A percentile compares a stretch with the other conserved stretches of the same genome.
These are phyloP conservation scores for Pachydiplax longipennis DNA, from an alignment of 2,888 invertebrate genomes.

Conservation along the genomic window DNA sequence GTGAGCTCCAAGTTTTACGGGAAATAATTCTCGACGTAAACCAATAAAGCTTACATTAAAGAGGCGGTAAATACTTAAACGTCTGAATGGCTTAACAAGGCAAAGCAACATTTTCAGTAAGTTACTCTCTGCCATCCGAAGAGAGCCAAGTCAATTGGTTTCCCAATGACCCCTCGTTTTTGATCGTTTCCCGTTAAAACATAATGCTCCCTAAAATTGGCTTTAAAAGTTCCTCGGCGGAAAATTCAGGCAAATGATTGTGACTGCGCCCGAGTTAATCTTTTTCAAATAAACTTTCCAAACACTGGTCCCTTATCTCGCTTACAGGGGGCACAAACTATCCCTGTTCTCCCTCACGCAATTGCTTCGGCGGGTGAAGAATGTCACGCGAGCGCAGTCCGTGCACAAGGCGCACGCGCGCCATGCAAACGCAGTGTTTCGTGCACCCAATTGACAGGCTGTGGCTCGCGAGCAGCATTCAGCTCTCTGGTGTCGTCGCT, in stretches of 20 bases:
- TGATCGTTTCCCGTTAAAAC: neutral
- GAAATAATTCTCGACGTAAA: too few species aligned
- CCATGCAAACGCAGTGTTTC: too few species aligned
- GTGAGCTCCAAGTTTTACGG: too few species aligned
- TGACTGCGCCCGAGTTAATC: slow-evolving; percentile 35
- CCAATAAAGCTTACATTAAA: too few species aligned
- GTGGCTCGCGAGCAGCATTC: neutral
- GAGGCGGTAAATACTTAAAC: too few species aligned
- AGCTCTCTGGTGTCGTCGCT: neutral
- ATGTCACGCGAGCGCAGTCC: slow-evolving; percentile 8
- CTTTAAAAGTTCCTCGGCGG: neutral
- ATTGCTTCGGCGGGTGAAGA: neutral
- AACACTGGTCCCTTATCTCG: slow-evolving; percentile 32
- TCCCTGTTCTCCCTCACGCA: neutral
- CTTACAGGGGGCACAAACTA: neutral
- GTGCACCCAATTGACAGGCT: too few species aligned
- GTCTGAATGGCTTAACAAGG: too few species aligned
- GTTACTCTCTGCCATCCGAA: neutral
- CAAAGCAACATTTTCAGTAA: too few species aligned
- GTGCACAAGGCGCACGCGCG: neutral
- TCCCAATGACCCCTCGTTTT: neutral
- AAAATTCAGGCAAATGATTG: slow-evolving; percentile 7
- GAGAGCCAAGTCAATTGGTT: neutral
- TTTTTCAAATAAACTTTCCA: slow-evolving; percentile 34
- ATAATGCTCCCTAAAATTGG: neutral